phyloP scores from a whole-genome alignment of 1,140 invertebrate genomes.

The Phenacoccus solenopsis region DNA sequence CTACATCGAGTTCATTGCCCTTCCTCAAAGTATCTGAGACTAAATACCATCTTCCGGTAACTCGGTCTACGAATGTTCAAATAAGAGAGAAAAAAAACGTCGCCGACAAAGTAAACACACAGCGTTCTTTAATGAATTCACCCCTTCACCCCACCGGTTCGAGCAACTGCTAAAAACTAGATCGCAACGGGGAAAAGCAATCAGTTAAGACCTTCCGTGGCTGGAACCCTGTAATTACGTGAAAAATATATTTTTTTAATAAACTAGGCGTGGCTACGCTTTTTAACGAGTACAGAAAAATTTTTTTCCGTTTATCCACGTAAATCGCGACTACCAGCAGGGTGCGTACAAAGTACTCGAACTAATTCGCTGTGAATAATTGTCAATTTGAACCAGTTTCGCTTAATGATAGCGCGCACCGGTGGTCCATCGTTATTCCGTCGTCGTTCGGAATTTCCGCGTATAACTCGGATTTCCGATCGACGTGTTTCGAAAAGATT shows the following conservation, averaged over 20 bases:
- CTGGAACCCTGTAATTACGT: not conserved
- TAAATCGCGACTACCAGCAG: not conserved
- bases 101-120: conserved; percentile 1
- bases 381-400: too few species aligned
- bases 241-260: not conserved
- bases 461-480: too few species aligned
- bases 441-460: too few species aligned
- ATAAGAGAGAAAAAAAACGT: conserved; percentile 3
- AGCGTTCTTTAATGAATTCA: not conserved
- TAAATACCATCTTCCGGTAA: not conserved
- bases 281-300: not conserved
- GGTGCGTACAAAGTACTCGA: not conserved
- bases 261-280: not conserved
- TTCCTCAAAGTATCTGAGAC: not conserved
- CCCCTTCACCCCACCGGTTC: not conserved
- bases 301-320: not conserved
- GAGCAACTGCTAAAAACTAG: not conserved
- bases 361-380: too few species aligned
- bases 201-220: not conserved
- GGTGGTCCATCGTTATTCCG: too few species aligned
- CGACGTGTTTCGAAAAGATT: too few species aligned
- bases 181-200: not conserved
- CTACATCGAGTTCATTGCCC: not conserved
- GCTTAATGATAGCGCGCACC: too few species aligned
- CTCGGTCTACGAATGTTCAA: not conserved